Evolutionary conservation across 2,888 invertebrate genomes (phyloP), one percentile per base, ranked within the genome.

Genomic region (Phaonia tiefii): DNA sequence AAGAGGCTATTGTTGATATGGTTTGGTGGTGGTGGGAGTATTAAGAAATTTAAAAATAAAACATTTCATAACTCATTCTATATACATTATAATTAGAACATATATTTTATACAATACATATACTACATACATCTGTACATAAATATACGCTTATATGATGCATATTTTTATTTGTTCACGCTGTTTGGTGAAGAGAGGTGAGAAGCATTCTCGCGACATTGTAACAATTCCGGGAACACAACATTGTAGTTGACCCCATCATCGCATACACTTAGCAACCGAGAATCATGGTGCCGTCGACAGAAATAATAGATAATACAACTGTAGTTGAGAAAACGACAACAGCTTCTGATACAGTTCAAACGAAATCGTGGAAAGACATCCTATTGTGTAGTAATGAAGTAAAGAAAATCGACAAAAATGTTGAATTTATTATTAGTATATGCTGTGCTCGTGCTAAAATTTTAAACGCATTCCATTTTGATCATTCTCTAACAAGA

Each of bases 81-180:
- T 31, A 44, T 11, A n/a, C 13, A 44, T 54, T 54, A 54, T 8
- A 54, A 54, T 54, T 54, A 54, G 54, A 25, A 54, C 25, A 54
- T 13, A 2, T 3, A 25, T 25, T 46, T 15, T 51, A 51, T 51
- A 51, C 46, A 2, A n/a, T 51, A 54, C 25, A 2, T 54, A 31
- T 3, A 31, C 31, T 31, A 54, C 13, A 25, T 54, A 54, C 25
- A 13, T 54, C 11, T 54, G 20, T 20, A 51, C 15, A 10, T 20
- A 1, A 1, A 20, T 51, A 51, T 51, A 20, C 8, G 22, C 11
- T 10, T 10, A 22, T 54, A 1, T 54, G 54, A 31, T 3, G 8
- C 4, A 3, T 31, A 8, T 31, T 31, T 31, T 31, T 31, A 3
- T 31, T 31, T 31, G n/a, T 54, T 1, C 13, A 44, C 2, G 4